These are phyloP conservation scores for Hydrozoanthus tunicans DNA, from an alignment of 64 coral and sea anemone genomes.

Conservation along the genomic window DNA sequence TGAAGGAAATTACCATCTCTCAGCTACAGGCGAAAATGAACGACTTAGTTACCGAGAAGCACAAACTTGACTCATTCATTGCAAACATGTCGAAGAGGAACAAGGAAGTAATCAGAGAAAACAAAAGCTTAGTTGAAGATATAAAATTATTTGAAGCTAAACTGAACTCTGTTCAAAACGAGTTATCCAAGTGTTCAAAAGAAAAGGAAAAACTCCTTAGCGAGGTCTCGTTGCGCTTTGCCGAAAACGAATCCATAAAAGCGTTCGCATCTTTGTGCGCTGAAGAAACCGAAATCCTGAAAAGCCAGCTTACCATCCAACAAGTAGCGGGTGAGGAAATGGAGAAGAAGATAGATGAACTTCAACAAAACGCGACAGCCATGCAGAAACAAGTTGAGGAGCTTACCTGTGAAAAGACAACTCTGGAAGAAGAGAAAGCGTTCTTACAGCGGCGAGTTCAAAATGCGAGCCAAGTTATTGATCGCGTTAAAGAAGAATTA, in stretches of 20 bases:
- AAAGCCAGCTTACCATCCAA: conserved; percentile 43
- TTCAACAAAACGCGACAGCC: conserved; percentile 17
- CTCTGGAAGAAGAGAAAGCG: conserved; percentile 31
- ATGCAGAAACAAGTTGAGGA: conserved; percentile 24
- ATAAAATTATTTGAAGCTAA: conserved; percentile 37
- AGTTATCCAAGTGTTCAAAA: conserved; percentile 32
- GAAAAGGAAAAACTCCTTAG: conserved; percentile 45
- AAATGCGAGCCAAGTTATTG: conserved; percentile 51
- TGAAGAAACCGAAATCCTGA: conserved; percentile 47
- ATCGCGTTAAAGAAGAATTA: conserved; percentile 45
- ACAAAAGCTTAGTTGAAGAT: conserved; percentile 41
- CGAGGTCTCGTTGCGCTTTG: conserved; percentile 43
- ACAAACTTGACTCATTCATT: conserved; percentile 34
- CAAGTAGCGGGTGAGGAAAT: conserved; percentile 35
- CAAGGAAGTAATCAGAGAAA: conserved; percentile 29
- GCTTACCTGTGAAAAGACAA: conserved; percentile 29
- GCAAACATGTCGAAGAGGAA: conserved; percentile 30
- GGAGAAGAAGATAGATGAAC: conserved; percentile 1
- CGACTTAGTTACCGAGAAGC: conserved; percentile 28
- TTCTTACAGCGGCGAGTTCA: conserved; percentile 30
- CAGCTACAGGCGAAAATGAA: conserved; percentile 39
- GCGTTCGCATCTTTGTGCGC: conserved; percentile 45
- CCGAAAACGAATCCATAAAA: conserved; percentile 40
- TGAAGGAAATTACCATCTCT: conserved; percentile 34
- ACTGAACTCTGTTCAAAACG: conserved; percentile 20